A percentile compares a stretch with the other conserved stretches of the same genome.
These are phyloP conservation scores for Cyaniris semiargus DNA, from an alignment of 2,888 invertebrate species.

Conservation along the genomic window DNA sequence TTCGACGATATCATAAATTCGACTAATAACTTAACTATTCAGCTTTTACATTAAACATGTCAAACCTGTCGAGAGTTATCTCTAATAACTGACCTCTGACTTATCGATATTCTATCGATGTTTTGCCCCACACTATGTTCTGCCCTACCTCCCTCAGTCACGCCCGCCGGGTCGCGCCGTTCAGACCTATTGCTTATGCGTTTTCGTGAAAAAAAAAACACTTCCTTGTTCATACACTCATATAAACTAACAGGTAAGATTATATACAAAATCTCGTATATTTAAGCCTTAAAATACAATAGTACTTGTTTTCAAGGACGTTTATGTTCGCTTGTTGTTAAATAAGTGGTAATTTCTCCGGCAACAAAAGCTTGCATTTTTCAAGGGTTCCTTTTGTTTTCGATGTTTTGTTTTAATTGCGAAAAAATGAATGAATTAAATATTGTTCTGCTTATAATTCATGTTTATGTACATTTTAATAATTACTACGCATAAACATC, in stretches of 20 bases:
- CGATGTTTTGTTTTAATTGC: background rate
- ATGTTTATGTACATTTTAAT: background rate
- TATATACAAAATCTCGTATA: background rate
- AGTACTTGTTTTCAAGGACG: slow-evolving; percentile 48
- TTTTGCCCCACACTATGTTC: slow-evolving; percentile 35
- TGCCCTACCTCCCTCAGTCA: slow-evolving; percentile 61
- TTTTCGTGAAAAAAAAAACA: slow-evolving; percentile 49
- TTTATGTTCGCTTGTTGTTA: slow-evolving; percentile 45
- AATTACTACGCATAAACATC: background rate
- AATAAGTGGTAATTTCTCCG: slow-evolving; percentile 34
- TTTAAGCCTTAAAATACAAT: background rate
- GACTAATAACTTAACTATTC: too few relatives aligned
- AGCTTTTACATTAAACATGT: too few relatives aligned
- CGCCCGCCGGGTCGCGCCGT: slow-evolving; percentile 56
- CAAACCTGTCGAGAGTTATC: background rate
- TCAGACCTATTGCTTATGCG: slow-evolving; percentile 54
- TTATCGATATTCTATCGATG: slow-evolving; percentile 32
- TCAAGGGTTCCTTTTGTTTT: slow-evolving; percentile 35
- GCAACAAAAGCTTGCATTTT: slow-evolving; percentile 15
- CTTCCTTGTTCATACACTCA: slow-evolving; percentile 51
- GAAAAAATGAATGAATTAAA: background rate
- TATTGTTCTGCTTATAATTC: background rate
- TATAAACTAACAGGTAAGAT: slow-evolving; percentile 34
- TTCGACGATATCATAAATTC: too few relatives aligned
- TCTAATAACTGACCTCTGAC: background rate